phyloP scores from a whole-genome alignment of 2,888 invertebrate genomes.

The Neuroscelio doddi region DNA sequence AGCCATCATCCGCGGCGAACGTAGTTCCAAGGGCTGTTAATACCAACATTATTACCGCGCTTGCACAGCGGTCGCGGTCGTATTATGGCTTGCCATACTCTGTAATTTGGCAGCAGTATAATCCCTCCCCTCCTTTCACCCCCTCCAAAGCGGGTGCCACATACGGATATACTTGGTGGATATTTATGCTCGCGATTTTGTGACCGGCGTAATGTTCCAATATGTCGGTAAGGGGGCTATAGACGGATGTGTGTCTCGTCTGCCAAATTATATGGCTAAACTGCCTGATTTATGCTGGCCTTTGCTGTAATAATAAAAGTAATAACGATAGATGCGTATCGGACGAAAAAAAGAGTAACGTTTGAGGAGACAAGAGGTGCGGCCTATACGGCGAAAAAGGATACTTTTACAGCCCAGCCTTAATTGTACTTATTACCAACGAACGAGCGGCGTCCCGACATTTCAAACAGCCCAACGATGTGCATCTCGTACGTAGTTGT shows the following conservation, averaged over 20 bases:
- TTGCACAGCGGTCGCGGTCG: constrained; percentile 53
- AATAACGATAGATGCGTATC: constrained; percentile 48
- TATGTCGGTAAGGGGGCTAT: constrained; percentile 14
- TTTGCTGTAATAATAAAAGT: constrained; percentile 53
- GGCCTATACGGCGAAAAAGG: constrained; percentile 10
- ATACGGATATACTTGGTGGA: constrained; percentile 54
- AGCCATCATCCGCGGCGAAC: constrained; percentile 46
- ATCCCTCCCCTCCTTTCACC: constrained; percentile 50
- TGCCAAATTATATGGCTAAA: constrained; percentile 67
- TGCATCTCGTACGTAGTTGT: constrained; percentile 32
- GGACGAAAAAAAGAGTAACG: constrained; percentile 26
- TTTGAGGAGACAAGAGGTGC: constrained; percentile 21
- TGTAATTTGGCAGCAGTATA: constrained; percentile 71
- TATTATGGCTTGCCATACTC: constrained; percentile 63
- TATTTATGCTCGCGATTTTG: constrained; percentile 66
- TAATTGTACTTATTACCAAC: constrained; percentile 65
- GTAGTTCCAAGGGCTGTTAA: constrained; percentile 60
- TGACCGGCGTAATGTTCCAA: constrained; percentile 31
- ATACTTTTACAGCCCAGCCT: constrained; percentile 56
- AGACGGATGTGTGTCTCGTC: constrained; percentile 39
- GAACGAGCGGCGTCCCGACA: constrained; percentile 46
- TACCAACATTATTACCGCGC: constrained; percentile 68
- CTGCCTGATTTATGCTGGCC: constrained; percentile 67
- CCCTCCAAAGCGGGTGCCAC: constrained; percentile 19
- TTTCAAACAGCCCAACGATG: constrained; percentile 47